A percentile compares a stretch with the other conserved stretches of the same genome.
phyloP scores from a whole-genome alignment of 2,888 invertebrate species.

The Lasioglossum marginatum region DNA sequence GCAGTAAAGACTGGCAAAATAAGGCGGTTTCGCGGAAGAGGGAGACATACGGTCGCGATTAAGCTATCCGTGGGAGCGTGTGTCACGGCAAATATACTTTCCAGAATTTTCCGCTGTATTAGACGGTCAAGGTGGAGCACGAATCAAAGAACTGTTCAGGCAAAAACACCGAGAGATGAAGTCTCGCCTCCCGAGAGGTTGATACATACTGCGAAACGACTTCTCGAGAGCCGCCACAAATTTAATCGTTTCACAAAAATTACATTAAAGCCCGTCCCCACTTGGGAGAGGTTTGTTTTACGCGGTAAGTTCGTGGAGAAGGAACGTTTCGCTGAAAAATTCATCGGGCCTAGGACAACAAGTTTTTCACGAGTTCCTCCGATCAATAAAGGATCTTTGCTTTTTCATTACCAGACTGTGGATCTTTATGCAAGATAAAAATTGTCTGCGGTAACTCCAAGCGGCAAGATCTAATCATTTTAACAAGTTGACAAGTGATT shows the following conservation, averaged over 20 bases:
- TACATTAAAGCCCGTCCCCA: not conserved
- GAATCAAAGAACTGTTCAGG: slow-evolving; percentile 15
- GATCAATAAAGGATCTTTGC: not conserved
- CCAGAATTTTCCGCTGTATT: not conserved
- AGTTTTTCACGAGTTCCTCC: slow-evolving; percentile 7
- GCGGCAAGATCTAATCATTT: not conserved
- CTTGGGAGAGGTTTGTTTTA: not conserved
- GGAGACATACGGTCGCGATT: not conserved
- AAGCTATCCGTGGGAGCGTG: not conserved
- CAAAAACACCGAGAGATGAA: not conserved
- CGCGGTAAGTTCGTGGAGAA: not conserved
- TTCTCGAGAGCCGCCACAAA: not conserved
- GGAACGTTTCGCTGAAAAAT: not conserved
- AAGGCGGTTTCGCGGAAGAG: not conserved
- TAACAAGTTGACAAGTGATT: too few relatives aligned
- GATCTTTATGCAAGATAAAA: not conserved
- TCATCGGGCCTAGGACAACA: slow-evolving; percentile 8
- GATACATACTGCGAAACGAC: not conserved
- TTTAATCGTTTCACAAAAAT: slow-evolving; percentile 9
- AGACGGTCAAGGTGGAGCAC: not conserved
- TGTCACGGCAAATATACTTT: slow-evolving; percentile 4
- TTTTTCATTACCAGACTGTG: not conserved
- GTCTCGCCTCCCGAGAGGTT: not conserved
- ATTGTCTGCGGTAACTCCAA: not conserved
- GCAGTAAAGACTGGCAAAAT: not conserved